Evolutionary conservation across 2,888 invertebrate species (phyloP).

Genomic region (Uloborus plumipes): DNA sequence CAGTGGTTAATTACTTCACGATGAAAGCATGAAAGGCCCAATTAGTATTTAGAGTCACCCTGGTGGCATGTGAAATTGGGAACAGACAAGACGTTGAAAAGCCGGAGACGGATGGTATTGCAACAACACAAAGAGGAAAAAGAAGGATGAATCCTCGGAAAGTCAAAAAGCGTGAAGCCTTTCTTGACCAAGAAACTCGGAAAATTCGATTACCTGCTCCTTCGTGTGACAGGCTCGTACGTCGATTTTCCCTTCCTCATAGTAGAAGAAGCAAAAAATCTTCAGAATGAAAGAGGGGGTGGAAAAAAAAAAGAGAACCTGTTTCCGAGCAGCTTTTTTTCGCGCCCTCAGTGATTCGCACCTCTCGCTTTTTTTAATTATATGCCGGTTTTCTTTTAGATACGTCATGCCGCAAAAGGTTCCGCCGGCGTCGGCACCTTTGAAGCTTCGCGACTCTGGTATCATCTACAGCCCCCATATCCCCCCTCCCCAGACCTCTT

Average conservation of each 20-base stretch:
- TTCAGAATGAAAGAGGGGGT: conserved; percentile 15
- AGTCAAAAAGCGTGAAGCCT: too few relatives aligned
- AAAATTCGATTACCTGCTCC: conserved; percentile 3
- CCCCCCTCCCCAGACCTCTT: conserved; percentile 22
- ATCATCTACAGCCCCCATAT: conserved; percentile 47
- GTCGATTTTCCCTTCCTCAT: neutral
- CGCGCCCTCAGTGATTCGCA: conserved; percentile 62
- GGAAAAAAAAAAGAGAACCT: conserved; percentile 38
- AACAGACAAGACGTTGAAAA: too few relatives aligned
- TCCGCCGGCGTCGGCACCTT: conserved; percentile 55
- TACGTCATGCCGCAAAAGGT: conserved; percentile 49
- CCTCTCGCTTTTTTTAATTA: conserved; percentile 64
- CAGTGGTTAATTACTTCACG: too few relatives aligned
- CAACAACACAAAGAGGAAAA: too few relatives aligned
- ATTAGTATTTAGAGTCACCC: too few relatives aligned
- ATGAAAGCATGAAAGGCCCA: too few relatives aligned
- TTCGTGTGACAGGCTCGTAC: neutral
- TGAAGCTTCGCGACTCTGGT: conserved; percentile 54
- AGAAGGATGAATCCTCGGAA: too few relatives aligned
- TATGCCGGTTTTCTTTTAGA: conserved; percentile 57
- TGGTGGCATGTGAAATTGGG: too few relatives aligned
- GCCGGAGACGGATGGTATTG: too few relatives aligned
- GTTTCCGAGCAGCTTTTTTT: conserved; percentile 45
- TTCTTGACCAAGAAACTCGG: too few relatives aligned
- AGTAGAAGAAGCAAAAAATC: conserved; percentile 28